These are phyloP conservation scores for Pithys albifrons DNA, from an alignment of 2,113 vertebrate species.

Conservation along the genomic window DNA sequence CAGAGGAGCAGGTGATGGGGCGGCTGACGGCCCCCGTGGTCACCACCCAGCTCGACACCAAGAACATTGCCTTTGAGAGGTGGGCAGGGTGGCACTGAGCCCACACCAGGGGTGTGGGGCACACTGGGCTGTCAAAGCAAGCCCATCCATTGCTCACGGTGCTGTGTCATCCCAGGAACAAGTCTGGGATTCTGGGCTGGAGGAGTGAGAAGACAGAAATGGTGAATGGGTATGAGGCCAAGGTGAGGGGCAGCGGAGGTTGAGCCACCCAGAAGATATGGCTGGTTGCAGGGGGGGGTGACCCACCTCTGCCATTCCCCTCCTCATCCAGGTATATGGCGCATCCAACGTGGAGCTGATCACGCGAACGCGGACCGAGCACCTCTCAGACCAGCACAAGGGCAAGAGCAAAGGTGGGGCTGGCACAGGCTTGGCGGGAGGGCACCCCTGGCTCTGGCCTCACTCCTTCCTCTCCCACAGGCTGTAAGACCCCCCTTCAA, in stretches of 20 bases:
- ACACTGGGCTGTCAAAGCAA: fast-evolving
- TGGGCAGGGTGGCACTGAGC: conserved; percentile 25
- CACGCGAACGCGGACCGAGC: conserved; percentile 94
- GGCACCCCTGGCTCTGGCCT: background rate
- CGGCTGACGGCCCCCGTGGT: conserved; percentile 90
- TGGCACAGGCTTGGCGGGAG: background rate
- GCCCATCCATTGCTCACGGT: background rate
- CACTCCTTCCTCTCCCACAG: conserved; percentile 70
- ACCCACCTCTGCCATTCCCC: background rate
- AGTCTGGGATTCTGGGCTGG: conserved; percentile 96
- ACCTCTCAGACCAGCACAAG: conserved; percentile 95
- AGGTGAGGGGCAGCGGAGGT: conserved; percentile 77
- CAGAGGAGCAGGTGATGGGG: conserved; percentile 92
- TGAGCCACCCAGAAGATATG: fast-evolving
- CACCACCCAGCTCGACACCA: conserved; percentile 95
- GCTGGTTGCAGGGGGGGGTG: fast-evolving
- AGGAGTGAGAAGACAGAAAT: conserved; percentile 94
- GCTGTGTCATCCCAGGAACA: conserved; percentile 82
- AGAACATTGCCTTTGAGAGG: conserved; percentile 98
- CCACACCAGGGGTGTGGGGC: fast-evolving
- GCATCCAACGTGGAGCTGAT: conserved; percentile 97
- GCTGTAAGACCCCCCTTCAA: conserved; percentile 93
- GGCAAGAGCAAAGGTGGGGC: conserved; percentile 91
- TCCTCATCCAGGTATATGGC: conserved; percentile 84
- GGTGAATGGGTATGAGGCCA: conserved; percentile 96